Conservation (phyloP, 2,113 vertebrate genomes). For the Pachyramphus minor region DNA sequence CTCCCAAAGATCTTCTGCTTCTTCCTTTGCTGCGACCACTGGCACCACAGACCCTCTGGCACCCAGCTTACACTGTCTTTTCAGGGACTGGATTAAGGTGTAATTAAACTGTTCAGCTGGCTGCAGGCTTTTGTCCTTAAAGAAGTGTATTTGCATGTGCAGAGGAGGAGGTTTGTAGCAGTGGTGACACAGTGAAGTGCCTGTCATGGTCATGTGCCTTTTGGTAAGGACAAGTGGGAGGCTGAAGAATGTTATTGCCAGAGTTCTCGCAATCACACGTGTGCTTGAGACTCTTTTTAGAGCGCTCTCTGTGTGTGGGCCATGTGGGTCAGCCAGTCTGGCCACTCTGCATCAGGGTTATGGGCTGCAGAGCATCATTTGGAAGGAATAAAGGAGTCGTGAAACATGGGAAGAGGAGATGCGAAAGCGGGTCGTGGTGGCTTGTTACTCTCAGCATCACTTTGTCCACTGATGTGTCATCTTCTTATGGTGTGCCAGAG, state of each 20-base stretch:
- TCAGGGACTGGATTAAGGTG: background rate
- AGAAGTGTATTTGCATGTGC: background rate
- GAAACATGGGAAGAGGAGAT: background rate
- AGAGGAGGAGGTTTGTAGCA: background rate
- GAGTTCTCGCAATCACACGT: background rate
- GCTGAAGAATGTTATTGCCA: background rate
- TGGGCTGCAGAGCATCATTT: background rate
- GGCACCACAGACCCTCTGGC: background rate
- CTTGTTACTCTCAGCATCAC: background rate
- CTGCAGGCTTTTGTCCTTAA: background rate
- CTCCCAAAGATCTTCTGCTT: background rate
- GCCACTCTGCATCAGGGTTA: background rate
- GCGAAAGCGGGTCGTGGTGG: background rate
- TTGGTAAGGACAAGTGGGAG: background rate
- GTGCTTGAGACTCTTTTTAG: background rate
- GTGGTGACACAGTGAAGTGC: fast-evolving
- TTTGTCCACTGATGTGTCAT: background rate
- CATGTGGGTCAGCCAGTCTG: background rate
- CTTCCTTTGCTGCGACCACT: background rate
- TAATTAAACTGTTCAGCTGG: background rate
- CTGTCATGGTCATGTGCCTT: background rate
- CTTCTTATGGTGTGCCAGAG: background rate
- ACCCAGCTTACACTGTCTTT: background rate
- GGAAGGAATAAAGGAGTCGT: background rate
- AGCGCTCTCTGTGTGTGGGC: background rate